These are phyloP conservation scores for Leptothorax acervorum DNA, from an alignment of 2,888 invertebrate species.

Conservation along the genomic window DNA sequence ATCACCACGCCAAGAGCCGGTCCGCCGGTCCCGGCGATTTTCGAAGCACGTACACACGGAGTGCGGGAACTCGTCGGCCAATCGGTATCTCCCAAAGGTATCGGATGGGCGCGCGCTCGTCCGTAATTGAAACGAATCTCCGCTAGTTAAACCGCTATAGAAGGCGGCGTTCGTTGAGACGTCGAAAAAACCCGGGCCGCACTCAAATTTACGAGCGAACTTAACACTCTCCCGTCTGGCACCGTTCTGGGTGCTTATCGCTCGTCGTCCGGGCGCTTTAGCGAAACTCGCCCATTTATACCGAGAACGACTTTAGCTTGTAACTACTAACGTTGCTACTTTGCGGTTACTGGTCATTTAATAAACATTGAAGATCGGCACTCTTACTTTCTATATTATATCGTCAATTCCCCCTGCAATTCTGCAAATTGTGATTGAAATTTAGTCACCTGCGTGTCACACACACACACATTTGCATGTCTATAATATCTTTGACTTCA, in stretches of 20 bases:
- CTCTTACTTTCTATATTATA: background rate
- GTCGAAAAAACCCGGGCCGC: conserved; percentile 20
- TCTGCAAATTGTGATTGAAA: conserved; percentile 20
- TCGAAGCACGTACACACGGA: conserved; percentile 35
- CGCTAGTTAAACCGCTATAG: conserved; percentile 33
- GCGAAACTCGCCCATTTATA: conserved; percentile 26
- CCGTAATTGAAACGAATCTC: conserved; percentile 48
- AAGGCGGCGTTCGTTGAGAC: conserved; percentile 25
- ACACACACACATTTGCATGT: background rate
- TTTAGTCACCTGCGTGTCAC: background rate
- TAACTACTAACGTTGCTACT: conserved; percentile 35
- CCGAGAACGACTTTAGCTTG: conserved; percentile 39
- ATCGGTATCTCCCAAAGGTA: conserved; percentile 26
- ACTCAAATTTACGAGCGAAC: conserved; percentile 44
- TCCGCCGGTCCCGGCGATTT: conserved; percentile 7
- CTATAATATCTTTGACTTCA: background rate
- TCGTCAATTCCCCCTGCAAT: background rate
- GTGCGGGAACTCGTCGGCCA: background rate
- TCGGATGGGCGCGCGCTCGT: background rate
- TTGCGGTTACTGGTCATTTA: conserved; percentile 28
- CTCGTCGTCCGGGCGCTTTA: conserved; percentile 33
- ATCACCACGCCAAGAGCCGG: background rate
- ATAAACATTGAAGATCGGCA: conserved; percentile 1
- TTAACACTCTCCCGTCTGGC: conserved; percentile 34
- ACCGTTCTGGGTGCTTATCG: conserved; percentile 32